Evolutionary conservation across 2,113 vertebrate species (phyloP).

Genomic region (Clupea harengus): DNA sequence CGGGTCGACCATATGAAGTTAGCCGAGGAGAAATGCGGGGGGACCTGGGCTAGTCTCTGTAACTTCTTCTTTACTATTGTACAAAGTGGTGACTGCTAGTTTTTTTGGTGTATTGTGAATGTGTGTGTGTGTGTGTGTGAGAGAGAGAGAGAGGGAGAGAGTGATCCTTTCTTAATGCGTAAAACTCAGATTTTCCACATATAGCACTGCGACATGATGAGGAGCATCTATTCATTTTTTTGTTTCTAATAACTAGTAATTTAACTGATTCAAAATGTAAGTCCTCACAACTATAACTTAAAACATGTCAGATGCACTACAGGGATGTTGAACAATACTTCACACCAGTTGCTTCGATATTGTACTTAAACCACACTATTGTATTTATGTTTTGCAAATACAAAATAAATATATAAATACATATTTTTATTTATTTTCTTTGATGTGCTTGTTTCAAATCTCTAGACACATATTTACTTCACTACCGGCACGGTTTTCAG

Average conservation of each 20-base stretch:
- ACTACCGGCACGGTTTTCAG: too few relatives aligned
- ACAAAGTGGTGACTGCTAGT: slow-evolving; percentile 75
- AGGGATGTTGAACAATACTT: neutral
- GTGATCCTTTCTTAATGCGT: neutral
- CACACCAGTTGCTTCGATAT: neutral
- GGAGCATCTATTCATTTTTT: neutral
- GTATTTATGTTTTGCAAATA: slow-evolving; percentile 57
- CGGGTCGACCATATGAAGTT: slow-evolving; percentile 62
- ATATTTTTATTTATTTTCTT: neutral
- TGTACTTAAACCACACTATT: slow-evolving; percentile 19
- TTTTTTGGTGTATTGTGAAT: slow-evolving; percentile 21
- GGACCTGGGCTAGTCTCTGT: slow-evolving; percentile 76
- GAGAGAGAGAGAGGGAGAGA: neutral
- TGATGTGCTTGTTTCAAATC: neutral
- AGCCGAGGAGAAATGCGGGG: slow-evolving; percentile 79
- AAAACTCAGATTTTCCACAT: neutral
- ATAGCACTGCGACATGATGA: neutral
- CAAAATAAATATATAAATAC: slow-evolving; percentile 34
- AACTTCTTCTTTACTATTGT: slow-evolving; percentile 78
- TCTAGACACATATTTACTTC: neutral
- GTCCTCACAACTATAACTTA: neutral
- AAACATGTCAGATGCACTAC: neutral
- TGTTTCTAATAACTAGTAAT: neutral
- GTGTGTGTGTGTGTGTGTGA: neutral
- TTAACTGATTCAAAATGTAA: neutral